Conservation (phyloP, 2,797 vertebrate genomes). For the Phalanger gymnotis region DNA sequence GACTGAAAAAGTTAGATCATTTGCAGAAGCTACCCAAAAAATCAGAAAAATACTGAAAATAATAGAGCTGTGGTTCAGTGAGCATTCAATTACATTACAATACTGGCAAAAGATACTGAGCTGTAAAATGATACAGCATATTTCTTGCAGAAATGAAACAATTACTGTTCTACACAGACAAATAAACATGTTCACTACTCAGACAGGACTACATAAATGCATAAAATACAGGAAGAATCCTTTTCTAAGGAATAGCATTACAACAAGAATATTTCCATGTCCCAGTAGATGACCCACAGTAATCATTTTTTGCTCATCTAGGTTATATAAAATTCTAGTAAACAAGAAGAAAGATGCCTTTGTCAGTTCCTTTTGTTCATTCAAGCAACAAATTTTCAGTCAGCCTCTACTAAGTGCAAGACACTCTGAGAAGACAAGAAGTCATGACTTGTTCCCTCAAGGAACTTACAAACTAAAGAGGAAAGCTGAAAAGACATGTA, state of each 20-base stretch:
- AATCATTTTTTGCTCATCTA: background rate
- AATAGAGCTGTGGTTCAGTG: conserved; percentile 40
- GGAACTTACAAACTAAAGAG: background rate
- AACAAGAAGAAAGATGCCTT: background rate
- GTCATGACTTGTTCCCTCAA: background rate
- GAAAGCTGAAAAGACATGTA: background rate
- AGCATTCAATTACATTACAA: conserved; percentile 51
- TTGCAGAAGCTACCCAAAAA: conserved; percentile 44
- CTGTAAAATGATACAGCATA: background rate
- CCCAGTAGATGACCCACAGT: background rate
- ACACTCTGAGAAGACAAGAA: background rate
- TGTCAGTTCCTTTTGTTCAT: background rate
- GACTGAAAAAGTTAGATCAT: conserved; percentile 14
- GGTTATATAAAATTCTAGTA: conserved; percentile 18
- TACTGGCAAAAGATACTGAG: conserved; percentile 17
- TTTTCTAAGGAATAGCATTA: background rate
- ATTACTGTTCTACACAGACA: conserved; percentile 3
- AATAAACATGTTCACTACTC: conserved; percentile 15
- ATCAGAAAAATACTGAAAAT: conserved; percentile 53
- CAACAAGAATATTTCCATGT: conserved; percentile 38
- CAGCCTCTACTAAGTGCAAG: background rate
- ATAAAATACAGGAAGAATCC: conserved; percentile 18
- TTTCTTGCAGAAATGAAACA: conserved; percentile 42
- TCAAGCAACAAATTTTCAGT: background rate
- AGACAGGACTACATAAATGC: background rate